These are phyloP conservation scores for Xenopus borealis DNA, from an alignment of 2,113 vertebrate species.

Conservation along the genomic window DNA sequence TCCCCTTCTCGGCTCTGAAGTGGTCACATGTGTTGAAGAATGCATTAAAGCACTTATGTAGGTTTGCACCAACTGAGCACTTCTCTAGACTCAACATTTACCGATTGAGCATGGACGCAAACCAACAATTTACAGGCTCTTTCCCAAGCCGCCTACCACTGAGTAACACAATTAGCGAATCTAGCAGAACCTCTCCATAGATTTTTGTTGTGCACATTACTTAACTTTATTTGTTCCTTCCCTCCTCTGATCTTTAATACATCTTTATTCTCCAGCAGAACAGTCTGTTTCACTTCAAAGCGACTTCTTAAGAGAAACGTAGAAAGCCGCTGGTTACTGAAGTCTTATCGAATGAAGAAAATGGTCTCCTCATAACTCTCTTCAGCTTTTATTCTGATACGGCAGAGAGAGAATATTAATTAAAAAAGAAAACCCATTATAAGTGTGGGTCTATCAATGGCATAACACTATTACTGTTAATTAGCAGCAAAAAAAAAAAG, in stretches of 20 bases:
- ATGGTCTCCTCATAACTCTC: not conserved
- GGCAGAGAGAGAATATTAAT: conserved; percentile 2
- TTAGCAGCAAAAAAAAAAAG: conserved; percentile 35
- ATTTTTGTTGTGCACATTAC: not conserved
- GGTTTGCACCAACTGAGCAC: conserved; percentile 10
- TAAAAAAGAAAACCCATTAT: conserved; percentile 10
- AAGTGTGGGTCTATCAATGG: conserved; percentile 28
- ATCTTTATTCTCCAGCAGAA: not conserved
- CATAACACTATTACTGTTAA: conserved; percentile 37
- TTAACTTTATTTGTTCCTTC: not conserved
- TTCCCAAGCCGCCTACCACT: conserved; percentile 15
- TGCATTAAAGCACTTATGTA: conserved; percentile 30
- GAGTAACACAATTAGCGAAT: conserved; percentile 31
- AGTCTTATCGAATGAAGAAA: not conserved
- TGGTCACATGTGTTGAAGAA: not conserved
- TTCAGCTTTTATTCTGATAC: not conserved
- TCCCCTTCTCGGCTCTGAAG: not conserved
- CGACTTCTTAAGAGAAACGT: not conserved
- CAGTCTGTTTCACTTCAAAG: not conserved
- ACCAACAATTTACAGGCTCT: conserved; percentile 1
- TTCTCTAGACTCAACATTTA: not conserved
- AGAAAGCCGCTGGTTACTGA: not conserved
- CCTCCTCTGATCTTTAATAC: conserved; percentile 12
- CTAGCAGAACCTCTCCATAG: not conserved
- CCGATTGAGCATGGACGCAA: conserved; percentile 17